A percentile compares a stretch with the other conserved stretches of the same genome.
Conservation (phyloP, 2,113 vertebrate genomes). For the Caloenas nicobarica region DNA sequence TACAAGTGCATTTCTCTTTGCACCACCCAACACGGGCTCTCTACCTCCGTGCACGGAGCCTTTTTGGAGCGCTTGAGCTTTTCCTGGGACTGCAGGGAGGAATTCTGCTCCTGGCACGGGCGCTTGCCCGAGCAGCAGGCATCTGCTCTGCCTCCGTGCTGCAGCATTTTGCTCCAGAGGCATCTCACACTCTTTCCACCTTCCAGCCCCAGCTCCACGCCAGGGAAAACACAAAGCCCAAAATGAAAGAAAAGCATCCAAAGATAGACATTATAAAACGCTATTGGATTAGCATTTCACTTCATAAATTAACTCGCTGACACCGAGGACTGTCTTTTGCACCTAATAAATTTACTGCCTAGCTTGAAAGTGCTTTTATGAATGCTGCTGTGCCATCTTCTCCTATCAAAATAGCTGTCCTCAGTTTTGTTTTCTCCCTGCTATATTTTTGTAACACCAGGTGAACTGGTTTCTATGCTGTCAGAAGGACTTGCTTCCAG, state of each 20-base stretch:
- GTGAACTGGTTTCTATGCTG: neutral
- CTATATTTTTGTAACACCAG: neutral
- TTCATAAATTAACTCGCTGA: neutral
- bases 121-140: neutral
- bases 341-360: neutral
- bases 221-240: slow-evolving; percentile 17
- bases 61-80: neutral
- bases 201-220: neutral
- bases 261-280: neutral
- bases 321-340: neutral
- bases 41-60: neutral
- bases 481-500: neutral
- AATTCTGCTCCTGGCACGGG: neutral
- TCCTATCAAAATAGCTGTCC: neutral
- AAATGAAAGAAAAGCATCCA: neutral
- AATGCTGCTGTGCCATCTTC: neutral
- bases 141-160: neutral
- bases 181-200: neutral
- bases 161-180: neutral
- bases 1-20: neutral
- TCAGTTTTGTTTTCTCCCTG: neutral
- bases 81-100: neutral
- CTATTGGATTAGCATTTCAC: neutral
- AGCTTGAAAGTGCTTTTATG: neutral
- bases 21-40: fast-evolving